A percentile compares a stretch with the other conserved stretches of the same genome.
These are phyloP conservation scores for Brachionus sp. DNA, from an alignment of 1,140 invertebrate species.

Conservation along the genomic window DNA sequence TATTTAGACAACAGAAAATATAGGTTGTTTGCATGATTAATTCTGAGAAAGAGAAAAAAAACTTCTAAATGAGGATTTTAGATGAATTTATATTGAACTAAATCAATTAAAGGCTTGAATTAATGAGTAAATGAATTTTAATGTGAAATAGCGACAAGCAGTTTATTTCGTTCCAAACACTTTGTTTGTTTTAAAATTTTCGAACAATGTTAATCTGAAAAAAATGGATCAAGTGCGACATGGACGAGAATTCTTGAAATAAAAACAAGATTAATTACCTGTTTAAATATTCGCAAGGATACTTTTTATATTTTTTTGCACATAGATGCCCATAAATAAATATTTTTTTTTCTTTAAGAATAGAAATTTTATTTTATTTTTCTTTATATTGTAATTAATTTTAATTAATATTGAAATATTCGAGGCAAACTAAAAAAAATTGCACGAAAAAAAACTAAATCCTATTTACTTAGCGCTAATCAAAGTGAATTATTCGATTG, in stretches of 20 bases:
- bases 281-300: constrained; percentile 26
- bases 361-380: not conserved
- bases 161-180: not conserved
- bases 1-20: not conserved
- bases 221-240: constrained; percentile 33
- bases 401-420: constrained; percentile 7
- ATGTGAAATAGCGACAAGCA: not conserved
- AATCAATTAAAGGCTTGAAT: constrained; percentile 39
- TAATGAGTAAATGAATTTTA: constrained; percentile 9
- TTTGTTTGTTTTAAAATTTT: constrained; percentile 24
- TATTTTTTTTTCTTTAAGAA: constrained; percentile 2
- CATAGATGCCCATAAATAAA: constrained; percentile 13
- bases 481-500: not conserved
- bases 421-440: not conserved
- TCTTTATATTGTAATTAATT: constrained; percentile 22
- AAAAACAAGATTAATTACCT: constrained; percentile 40
- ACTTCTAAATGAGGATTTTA: not conserved
- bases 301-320: not conserved
- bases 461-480: constrained; percentile 35
- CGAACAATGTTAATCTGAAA: not conserved
- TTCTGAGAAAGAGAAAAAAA: not conserved
- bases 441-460: constrained; percentile 32
- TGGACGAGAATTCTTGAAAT: not conserved
- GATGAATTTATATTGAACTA: not conserved
- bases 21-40: constrained; percentile 36